These are phyloP conservation scores for Callospermophilus lateralis DNA, from an alignment of 2,113 vertebrate genomes.

Conservation along the genomic window DNA sequence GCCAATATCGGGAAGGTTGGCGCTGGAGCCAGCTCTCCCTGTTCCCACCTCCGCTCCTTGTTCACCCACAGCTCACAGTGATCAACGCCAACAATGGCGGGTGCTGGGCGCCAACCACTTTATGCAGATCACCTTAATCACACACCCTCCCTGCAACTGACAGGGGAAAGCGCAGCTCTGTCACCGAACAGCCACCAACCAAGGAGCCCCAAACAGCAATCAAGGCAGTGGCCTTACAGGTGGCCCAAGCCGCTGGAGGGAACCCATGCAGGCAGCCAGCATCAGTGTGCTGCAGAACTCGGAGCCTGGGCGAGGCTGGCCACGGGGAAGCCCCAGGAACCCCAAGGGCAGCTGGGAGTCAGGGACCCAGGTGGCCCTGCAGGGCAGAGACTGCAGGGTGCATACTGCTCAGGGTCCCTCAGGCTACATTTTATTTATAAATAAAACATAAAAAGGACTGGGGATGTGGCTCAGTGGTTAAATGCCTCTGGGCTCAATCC, in stretches of 20 bases:
- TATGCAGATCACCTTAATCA: fast-evolving
- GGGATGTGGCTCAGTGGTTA: too few species aligned
- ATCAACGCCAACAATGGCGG: too few species aligned
- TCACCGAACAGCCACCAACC: neutral
- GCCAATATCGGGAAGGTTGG: neutral
- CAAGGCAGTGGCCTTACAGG: neutral
- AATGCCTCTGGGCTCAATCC: too few species aligned
- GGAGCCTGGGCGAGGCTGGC: neutral
- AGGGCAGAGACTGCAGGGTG: neutral
- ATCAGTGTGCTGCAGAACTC: fast-evolving
- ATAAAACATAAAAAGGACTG: too few species aligned
- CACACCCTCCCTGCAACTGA: neutral
- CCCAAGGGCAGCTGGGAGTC: neutral
- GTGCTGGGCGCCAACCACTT: fast-evolving
- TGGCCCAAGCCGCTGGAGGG: too few species aligned
- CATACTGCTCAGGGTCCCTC: neutral
- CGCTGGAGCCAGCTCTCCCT: fast-evolving
- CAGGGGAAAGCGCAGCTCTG: neutral
- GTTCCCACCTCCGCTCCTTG: too few species aligned
- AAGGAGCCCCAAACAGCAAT: neutral
- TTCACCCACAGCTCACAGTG: neutral
- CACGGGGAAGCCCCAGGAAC: fast-evolving
- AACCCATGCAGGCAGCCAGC: too few species aligned
- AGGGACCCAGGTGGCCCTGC: neutral
- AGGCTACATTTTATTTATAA: too few species aligned